Base-by-base conservation (phyloP, 2,797 vertebrate genomes). In the Melanotaenia nigrans region DNA sequence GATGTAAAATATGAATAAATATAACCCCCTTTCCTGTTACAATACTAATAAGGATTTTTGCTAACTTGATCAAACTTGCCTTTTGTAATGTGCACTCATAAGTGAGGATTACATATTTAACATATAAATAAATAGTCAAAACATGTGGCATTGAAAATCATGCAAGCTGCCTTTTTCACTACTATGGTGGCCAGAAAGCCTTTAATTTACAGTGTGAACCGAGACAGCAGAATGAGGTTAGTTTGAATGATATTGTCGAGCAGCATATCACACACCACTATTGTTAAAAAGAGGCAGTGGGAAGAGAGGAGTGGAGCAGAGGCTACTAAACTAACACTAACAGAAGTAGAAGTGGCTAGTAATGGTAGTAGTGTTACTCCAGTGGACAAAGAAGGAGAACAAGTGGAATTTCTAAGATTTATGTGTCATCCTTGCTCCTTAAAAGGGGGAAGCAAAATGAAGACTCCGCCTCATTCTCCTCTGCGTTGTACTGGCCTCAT, bases 151-250 rank as follows among this genome's bases (percentile, higher is more conserved):
- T 79, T 77, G 40, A 78, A 85, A 80, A 81, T 14, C n/a, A 64
- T n/a, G 47, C 55, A 66, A 14, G 64, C 57, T 0, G 53, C 65
- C 73, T 62, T 61, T 64, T 54, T 60, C 33, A 65, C 66, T 25
- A 63, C 61, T 68, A 56, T 4, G 10, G 66, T 32, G 24, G 78
- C 67, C 71, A 59, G 60, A 62, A 61, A 63, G 56, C 53, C 55
- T 35, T 73, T 64, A 79, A 85, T 88, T 79, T 89, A 88, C 88
- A 91, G 64, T 61, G 89, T 89, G 78, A 75, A 86, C 77, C 47
- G 68, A 82, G 70, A 81, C 63, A 73, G 73, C 73, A 62, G 35
- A 68, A 85, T 87, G 85, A 89, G 84, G 92, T 94, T 95, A 94
- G 93, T 94, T 54, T 64, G 78, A 83, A 82, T 63, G 79, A 68